Percentiles rank a stretch among this genome's conserved stretches.
Conservation (phyloP, 2,888 invertebrate species). For the Liopterus haemorrhoidalis region DNA sequence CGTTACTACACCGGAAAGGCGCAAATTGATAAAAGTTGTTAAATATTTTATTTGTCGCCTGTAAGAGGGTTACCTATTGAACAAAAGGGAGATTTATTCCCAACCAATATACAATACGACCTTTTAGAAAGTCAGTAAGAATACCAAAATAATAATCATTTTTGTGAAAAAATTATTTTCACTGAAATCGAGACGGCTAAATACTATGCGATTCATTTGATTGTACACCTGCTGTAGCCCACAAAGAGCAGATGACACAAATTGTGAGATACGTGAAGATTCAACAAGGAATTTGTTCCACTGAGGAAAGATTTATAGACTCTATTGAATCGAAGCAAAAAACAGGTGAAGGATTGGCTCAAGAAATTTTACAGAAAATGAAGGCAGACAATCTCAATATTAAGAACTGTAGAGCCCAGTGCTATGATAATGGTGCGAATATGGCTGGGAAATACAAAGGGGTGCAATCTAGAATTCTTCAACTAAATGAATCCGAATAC, state of each 20-base stretch:
- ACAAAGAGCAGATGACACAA: conserved; percentile 16
- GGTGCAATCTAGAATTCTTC: conserved; percentile 12
- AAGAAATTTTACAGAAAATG: conserved; percentile 7
- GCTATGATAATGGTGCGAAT: conserved; percentile 9
- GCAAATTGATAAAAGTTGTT: too few relatives aligned
- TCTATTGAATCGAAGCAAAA: conserved; percentile 5
- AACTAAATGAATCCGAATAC: conserved; percentile 10
- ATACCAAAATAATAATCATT: too few relatives aligned
- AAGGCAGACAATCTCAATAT: conserved; percentile 7
- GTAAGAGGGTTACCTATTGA: too few relatives aligned
- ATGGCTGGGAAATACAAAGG: too few relatives aligned
- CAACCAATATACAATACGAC: too few relatives aligned
- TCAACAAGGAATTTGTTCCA: conserved; percentile 6
- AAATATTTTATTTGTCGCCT: too few relatives aligned
- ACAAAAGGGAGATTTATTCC: too few relatives aligned
- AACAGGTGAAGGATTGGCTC: conserved; percentile 8
- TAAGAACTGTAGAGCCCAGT: conserved; percentile 6
- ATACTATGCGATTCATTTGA: conserved; percentile 8
- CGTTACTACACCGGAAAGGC: too few relatives aligned
- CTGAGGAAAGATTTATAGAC: conserved; percentile 6
- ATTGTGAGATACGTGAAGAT: conserved; percentile 12
- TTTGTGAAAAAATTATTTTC: conserved; percentile 6
- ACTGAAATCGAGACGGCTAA: conserved; percentile 3
- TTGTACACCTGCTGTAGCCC: conserved; percentile 15
- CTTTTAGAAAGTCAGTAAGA: too few relatives aligned